These are phyloP conservation scores for Belgica antarctica DNA, from an alignment of 2,888 invertebrate genomes.

Conservation along the genomic window DNA sequence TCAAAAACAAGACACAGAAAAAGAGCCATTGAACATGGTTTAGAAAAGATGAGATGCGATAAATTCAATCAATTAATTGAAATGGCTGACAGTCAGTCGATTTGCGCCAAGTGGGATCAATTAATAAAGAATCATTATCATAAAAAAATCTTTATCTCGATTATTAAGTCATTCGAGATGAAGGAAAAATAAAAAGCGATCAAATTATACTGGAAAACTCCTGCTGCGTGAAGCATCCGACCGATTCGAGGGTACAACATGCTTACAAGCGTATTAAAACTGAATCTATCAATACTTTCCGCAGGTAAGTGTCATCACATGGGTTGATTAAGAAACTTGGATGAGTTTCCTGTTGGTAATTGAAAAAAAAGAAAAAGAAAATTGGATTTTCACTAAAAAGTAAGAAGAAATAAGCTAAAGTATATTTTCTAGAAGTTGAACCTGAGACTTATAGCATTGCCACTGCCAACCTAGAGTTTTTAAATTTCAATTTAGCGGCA, in stretches of 20 bases:
- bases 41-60: not conserved
- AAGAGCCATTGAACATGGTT: not conserved
- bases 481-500: too few relatives aligned
- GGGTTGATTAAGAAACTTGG: too few relatives aligned
- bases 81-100: conserved; percentile 10
- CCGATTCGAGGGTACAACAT: not conserved
- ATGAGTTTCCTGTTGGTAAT: too few relatives aligned
- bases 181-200: not conserved
- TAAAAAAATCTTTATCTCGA: conserved; percentile 19
- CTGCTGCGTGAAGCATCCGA: conserved; percentile 5
- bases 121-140: conserved; percentile 24
- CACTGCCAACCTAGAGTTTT: too few relatives aligned
- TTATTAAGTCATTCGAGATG: conserved; percentile 16
- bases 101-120: conserved; percentile 26
- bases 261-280: conserved; percentile 16
- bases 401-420: too few relatives aligned
- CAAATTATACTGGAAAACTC: conserved; percentile 20
- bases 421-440: too few relatives aligned
- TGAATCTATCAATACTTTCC: conserved; percentile 13
- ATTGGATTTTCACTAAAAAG: too few relatives aligned
- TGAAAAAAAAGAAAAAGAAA: too few relatives aligned
- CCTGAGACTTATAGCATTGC: too few relatives aligned
- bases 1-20: not conserved
- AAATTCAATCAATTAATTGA: conserved; percentile 22
- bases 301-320: conserved; percentile 15